Base-by-base conservation (phyloP, 2,888 invertebrate species). In the Tenthredo mesomela region DNA sequence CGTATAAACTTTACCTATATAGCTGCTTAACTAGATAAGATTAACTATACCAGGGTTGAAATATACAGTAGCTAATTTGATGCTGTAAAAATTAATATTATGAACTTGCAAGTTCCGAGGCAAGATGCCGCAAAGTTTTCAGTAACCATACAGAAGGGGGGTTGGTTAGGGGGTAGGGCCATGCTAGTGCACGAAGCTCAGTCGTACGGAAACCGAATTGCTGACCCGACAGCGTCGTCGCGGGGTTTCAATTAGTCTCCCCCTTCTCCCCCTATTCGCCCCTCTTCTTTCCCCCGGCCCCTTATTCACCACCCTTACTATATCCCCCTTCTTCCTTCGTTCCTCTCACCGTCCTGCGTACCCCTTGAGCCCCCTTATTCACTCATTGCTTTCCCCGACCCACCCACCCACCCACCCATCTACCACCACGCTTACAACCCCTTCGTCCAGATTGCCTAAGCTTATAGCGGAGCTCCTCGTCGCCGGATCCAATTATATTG, bases 161-260 rank as follows among this genome's bases (percentile, higher is more conserved):
- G 61, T 29, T 29, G 67, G 67, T 47, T 15, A n/a, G 82, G 65
- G 43, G 65, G 82, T 33, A 47, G 82, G 82, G 70, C 47, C 65
- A 82, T n/a, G 82, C 29, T 47, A 82, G 67, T 71, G 77, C 77
- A 78, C 75, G 84, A 82, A 86, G 89, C 89, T 89, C 89, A 85
- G 87, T 86, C 87, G 84, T 85, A 86, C 87, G 86, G 87, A 88
- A 87, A 86, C 87, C 86, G 88, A 90, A 90, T 90, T 91, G 89
- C 90, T 90, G 90, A 90, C 91, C 90, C 88, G 88, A 89, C 89
- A 87, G 89, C 89, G 88, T 89, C 89, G 90, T 89, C 90, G 89
- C 89, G 90, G 89, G 91, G 90, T 91, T 91, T 91, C 90, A 91
- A 91, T 91, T 91, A 91, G 91, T 90, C 90, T 89, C 90, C 89